phyloP scores from a whole-genome alignment of 2,113 vertebrate species.

The Gymnogyps californianus region DNA sequence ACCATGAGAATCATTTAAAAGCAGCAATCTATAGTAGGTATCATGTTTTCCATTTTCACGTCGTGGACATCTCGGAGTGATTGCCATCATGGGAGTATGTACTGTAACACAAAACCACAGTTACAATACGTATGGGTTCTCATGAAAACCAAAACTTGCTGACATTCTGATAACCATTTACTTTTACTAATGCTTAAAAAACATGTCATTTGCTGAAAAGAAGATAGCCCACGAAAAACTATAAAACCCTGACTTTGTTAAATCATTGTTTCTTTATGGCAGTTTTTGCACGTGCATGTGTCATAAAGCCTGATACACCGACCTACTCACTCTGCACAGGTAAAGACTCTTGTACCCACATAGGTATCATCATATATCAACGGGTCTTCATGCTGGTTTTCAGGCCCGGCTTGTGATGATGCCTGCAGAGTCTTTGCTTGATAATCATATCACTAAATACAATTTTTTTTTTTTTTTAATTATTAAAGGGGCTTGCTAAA shows the following conservation, averaged over 20 bases:
- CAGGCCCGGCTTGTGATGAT: background rate
- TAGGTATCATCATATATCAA: fast-evolving
- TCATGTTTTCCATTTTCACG: background rate
- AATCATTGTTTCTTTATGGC: background rate
- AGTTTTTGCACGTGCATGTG: background rate
- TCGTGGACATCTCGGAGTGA: background rate
- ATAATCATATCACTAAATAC: background rate
- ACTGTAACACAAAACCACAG: constrained; percentile 38
- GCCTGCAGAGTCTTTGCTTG: background rate
- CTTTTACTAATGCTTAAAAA: background rate
- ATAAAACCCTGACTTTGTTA: background rate
- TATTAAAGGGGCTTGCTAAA: background rate
- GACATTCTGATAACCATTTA: background rate
- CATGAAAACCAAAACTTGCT: constrained; percentile 39
- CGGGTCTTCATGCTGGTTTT: background rate
- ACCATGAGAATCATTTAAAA: background rate
- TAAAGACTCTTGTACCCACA: background rate
- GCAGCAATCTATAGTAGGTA: background rate
- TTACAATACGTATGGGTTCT: background rate
- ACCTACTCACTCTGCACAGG: background rate
- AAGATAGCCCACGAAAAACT: background rate
- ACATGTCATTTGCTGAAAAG: background rate
- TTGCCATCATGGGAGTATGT: background rate
- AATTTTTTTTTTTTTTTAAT: too few relatives aligned
- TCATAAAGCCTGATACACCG: background rate